Evolutionary conservation across 2,888 invertebrate genomes (phyloP), one percentile per base, ranked within the genome.

Genomic region (Coelopa pilipes): DNA sequence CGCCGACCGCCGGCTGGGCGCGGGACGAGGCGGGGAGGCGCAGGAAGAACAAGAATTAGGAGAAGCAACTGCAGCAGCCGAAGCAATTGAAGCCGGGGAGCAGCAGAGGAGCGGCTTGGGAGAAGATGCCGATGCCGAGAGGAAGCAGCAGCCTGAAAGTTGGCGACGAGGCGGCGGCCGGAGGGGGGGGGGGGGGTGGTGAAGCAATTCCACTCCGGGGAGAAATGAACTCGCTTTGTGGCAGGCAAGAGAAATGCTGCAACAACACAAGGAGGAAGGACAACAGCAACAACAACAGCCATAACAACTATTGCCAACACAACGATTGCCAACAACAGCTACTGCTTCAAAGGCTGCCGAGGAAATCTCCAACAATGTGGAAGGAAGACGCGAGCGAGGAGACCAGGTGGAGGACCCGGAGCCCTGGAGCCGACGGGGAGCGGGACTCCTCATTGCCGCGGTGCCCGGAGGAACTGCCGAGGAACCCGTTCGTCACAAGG

Each of bases 161-260:
- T 13, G n/a, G 34, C 2, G 53, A 67, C 34, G 53, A 50, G 34
- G 53, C 19, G n/a, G 59, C 47, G 13, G 59, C 59, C 46, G 46
- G 17, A 59, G 47, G 19, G 46, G 59, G 57, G 53, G 53, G 53
- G 60, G 53, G 17, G 53, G 55, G 53, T 5, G 53, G 3, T 62
- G 60, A 19, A 21, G 60, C 34, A 21, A 70, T n/a, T 47, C 59
- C 12, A 60, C 47, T 60, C 46, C 47, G 59, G 47, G 47, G 49
- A 70, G 59, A 70, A 70, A 60, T 60, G 69, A 69, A 46, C 69
- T 57, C 60, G 60, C 21, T 70, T 70, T 70, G 60, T 49, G 60
- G 70, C 49, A 70, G 60, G 60, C 49, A 60, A 24, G 47, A 60
- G 70, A 70, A 60, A 49, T 59, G 69, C 50, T 34, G 21, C n/a